phyloP scores from a whole-genome alignment of 2,113 vertebrate species.

The Cebidichthys violaceus region DNA sequence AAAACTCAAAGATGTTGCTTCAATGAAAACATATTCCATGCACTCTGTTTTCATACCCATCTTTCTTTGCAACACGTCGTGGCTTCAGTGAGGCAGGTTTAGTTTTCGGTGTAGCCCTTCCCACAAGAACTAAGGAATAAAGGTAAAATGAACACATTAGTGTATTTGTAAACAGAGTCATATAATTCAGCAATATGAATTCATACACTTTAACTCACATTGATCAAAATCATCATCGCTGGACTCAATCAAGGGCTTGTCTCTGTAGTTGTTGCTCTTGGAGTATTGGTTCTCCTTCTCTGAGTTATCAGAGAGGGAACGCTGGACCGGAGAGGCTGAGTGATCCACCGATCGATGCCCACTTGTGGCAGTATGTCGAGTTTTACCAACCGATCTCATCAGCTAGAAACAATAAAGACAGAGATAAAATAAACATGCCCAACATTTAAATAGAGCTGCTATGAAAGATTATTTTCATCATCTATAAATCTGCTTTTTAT shows the following conservation, averaged over 20 bases:
- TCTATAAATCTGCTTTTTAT: neutral
- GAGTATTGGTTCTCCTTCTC: conserved; percentile 73
- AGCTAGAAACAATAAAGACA: conserved; percentile 55
- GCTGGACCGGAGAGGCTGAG: neutral
- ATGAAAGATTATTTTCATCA: neutral
- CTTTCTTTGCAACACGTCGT: conserved; percentile 56
- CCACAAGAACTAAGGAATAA: conserved; percentile 70
- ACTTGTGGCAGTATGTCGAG: conserved; percentile 53
- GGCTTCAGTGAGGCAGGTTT: conserved; percentile 56
- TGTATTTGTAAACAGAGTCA: neutral
- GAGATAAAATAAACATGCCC: neutral
- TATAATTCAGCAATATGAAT: neutral
- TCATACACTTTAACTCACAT: conserved; percentile 77
- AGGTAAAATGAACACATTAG: neutral
- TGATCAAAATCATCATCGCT: conserved; percentile 85
- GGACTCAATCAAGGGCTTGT: conserved; percentile 56
- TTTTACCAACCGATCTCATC: conserved; percentile 63
- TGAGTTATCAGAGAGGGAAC: conserved; percentile 39
- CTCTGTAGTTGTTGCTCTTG: conserved; percentile 8
- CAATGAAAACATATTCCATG: neutral
- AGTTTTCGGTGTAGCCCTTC: conserved; percentile 70
- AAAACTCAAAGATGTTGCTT: neutral
- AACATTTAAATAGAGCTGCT: neutral
- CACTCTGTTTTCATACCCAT: conserved; percentile 49
- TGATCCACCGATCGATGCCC: neutral